Evolutionary conservation across 2,888 invertebrate genomes (phyloP).

Genomic region (Lissonota sp.): DNA sequence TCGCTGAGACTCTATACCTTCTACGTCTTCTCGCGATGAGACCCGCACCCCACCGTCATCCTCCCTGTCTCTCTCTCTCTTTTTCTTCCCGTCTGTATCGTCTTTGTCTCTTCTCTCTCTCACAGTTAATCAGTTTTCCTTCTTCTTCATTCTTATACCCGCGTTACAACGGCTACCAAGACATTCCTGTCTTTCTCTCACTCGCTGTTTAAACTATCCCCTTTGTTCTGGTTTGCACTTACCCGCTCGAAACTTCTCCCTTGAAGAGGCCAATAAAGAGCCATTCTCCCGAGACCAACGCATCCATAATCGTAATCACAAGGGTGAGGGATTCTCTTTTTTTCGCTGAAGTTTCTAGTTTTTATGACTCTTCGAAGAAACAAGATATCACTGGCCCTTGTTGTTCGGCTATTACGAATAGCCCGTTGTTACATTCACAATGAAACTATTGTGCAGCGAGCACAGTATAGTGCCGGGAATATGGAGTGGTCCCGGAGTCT

Average conservation of each 20-base stretch:
- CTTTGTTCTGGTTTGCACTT: slow-evolving; percentile 19
- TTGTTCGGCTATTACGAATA: slow-evolving; percentile 29
- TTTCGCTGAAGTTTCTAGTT: slow-evolving; percentile 36
- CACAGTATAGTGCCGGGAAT: neutral
- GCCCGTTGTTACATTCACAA: slow-evolving; percentile 10
- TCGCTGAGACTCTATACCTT: slow-evolving; percentile 37
- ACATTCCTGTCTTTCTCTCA: neutral
- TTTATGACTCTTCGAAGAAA: slow-evolving; percentile 47
- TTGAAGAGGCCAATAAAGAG: neutral
- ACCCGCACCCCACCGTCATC: neutral
- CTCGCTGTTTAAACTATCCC: slow-evolving; percentile 17
- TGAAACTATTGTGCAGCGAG: neutral
- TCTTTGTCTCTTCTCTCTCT: slow-evolving; percentile 55
- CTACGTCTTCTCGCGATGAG: slow-evolving; percentile 34
- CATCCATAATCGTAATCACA: slow-evolving; percentile 33
- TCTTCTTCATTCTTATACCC: slow-evolving; percentile 22
- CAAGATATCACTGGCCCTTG: slow-evolving; percentile 20
- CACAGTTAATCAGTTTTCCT: slow-evolving; percentile 61
- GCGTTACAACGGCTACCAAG: slow-evolving; percentile 11
- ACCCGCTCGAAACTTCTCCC: neutral
- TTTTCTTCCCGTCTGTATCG: slow-evolving; percentile 22
- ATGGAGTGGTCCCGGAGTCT: slow-evolving; percentile 38
- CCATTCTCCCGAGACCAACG: slow-evolving; percentile 26
- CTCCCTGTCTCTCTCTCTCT: neutral
- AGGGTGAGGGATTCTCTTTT: neutral